Base-by-base conservation (phyloP, 2,888 invertebrate species). In the Macaria notata region DNA sequence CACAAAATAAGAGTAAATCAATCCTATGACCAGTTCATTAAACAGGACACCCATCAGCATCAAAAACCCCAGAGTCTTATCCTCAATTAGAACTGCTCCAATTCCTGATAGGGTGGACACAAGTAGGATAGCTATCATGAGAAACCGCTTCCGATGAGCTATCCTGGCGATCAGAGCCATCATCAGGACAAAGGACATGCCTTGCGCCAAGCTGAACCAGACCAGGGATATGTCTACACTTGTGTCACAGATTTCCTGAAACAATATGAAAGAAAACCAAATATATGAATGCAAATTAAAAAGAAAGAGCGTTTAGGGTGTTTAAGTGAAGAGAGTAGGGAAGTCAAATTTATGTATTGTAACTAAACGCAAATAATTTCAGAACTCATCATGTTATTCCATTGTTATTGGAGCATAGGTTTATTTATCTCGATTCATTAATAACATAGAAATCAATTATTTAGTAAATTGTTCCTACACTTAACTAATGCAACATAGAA, bases 1-100 rank as follows among this genome's bases (percentile, higher is more conserved):
- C 19, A 80, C 73, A 36, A 74, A 78, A 45, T 79, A 82, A 0
- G 79, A 75, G 38, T 72, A 76, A 8, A 79, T 64, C 3, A 79
- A 66, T 1, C 79, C 81, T 41, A 77, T 75, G 4, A 69, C 63
- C n/a, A 81, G 52, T 8, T 72, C 73, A 39, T 72, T 76, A 0
- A 71, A 51, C 29, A 74, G 19, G 3, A 78, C 49, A 0, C 78
- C 75, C 4, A 78, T 67, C 63, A 78, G 76, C 64, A 78, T 64
- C 7, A 77, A 38, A 48, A 81, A 73, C 6, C 76, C 78, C 31
- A 61, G 59, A 41, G 70, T 33, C 33, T 65, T 76, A 8, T 77
- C 69, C n/a, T 62, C 64, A 19, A 74, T 63, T 43, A 69, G 43
- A 19, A 68, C 66, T 31, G 76, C 69, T 0, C 67, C 69, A 3